Conservation (phyloP, 2,888 invertebrate genomes). For the Limenitis camilla region DNA sequence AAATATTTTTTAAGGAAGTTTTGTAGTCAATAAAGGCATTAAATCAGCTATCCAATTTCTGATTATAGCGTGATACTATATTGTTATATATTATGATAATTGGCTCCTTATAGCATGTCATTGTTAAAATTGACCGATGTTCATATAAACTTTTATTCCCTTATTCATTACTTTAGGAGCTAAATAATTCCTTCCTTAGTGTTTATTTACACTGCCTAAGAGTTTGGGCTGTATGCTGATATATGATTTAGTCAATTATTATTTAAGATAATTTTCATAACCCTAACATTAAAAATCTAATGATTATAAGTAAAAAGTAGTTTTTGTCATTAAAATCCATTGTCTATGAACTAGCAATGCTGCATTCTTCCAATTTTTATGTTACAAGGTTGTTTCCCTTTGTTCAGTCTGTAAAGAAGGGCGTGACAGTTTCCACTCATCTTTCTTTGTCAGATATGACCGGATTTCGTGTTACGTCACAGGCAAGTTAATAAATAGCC, state of each 20-base stretch:
- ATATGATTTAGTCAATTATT: too few species aligned
- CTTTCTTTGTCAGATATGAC: slow-evolving; percentile 12
- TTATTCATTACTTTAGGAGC: too few species aligned
- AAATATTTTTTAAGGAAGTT: slow-evolving; percentile 2
- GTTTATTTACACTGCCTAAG: too few species aligned
- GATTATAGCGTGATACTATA: background rate
- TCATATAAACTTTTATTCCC: too few species aligned
- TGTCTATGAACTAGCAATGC: slow-evolving; percentile 15
- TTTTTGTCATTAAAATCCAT: slow-evolving; percentile 15
- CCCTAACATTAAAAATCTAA: slow-evolving; percentile 13
- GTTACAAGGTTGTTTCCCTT: slow-evolving; percentile 18
- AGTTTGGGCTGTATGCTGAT: too few species aligned
- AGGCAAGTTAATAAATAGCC: slow-evolving; percentile 12
- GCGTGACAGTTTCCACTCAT: slow-evolving; percentile 10
- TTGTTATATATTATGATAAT: background rate
- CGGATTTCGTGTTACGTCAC: slow-evolving; percentile 10
- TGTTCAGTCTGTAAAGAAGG: slow-evolving; percentile 8
- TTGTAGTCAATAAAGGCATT: background rate
- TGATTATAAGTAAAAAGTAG: slow-evolving; percentile 16
- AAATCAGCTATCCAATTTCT: background rate
- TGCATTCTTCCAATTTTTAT: slow-evolving; percentile 18
- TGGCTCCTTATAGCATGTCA: background rate
- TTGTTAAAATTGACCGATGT: too few species aligned
- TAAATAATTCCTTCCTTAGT: too few species aligned
- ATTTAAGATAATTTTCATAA: too few species aligned